Evolutionary conservation across 2,797 vertebrate genomes (phyloP).

Genomic region (Pangasius larnaudii): DNA sequence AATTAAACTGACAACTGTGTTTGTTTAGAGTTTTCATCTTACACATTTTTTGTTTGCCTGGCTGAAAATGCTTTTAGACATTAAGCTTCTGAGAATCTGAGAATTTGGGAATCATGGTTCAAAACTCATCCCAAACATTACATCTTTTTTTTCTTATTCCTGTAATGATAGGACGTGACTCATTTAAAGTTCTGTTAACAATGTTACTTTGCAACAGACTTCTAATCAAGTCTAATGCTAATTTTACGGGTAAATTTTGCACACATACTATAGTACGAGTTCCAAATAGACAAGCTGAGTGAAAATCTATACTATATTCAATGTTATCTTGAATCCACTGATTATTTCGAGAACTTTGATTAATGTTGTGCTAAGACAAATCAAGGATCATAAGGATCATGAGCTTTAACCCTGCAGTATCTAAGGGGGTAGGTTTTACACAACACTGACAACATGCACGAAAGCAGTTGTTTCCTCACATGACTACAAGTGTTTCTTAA

Average conservation of each 20-base stretch:
- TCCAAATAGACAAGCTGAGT: neutral
- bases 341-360: neutral
- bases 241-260: neutral
- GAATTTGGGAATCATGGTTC: neutral
- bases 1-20: neutral
- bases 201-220: neutral
- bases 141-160: neutral
- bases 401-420: slow-evolving; percentile 20
- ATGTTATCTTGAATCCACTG: neutral
- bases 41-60: neutral
- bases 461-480: neutral
- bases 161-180: neutral
- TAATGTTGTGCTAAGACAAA: neutral
- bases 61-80: neutral
- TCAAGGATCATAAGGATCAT: neutral
- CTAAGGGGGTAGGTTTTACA: neutral
- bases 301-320: neutral
- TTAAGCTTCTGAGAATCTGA: neutral
- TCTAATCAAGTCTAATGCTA: neutral
- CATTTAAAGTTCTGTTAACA: neutral
- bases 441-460: neutral
- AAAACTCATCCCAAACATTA: neutral
- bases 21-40: neutral
- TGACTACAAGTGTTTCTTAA: neutral
- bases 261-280: neutral